Evolutionary conservation across 2,888 invertebrate species (phyloP), one percentile per base, ranked within the genome.

Genomic region (Formica aserva): DNA sequence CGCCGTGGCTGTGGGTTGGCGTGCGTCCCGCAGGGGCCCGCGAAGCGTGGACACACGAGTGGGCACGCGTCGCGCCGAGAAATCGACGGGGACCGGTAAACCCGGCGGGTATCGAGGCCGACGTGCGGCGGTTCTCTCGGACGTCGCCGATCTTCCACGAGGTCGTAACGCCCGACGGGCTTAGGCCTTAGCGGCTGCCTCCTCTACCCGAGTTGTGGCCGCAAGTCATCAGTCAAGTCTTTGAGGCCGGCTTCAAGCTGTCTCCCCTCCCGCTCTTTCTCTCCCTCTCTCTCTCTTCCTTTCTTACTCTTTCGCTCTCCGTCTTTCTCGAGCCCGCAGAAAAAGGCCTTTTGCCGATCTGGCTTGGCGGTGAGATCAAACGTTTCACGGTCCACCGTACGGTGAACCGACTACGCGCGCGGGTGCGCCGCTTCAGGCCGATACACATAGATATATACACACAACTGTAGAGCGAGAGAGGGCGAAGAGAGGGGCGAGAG

Each of bases 141-240:
- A 71, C 57, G 72, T 72, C 78, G 78, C 78, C 78, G 82, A 78
- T 84, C 84, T 75, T 84, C 83, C 83, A 84, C 83, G 74, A 84
- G 74, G 75, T 83, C 78, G 84, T 82, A 84, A 84, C 75, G 75
- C 85, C 74, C 78, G 78, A 80, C 60, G 74, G 74, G 78, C 78
- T 80, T 80, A 80, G 78, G 78, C 78, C 74, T 80, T 72, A 72
- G 83, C 62, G 72, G 72, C 77, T 63, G 63, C 77, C 71, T 66
- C 83, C 71, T 84, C 82, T 66, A 57, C 62, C 72, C 65, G 55
- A 82, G 84, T 89, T 82, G 84, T 82, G 87, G 90, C 90, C 87
- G 90, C 91, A 90, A 92, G 92, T 93, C 93, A 93, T 93, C 93
- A 93, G 93, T 93, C 92, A 92, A 93, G 92, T 92, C 92, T 93